A percentile compares a stretch with the other conserved stretches of the same genome.
Evolutionary conservation across 2,888 invertebrate species (phyloP).

Genomic region (Candidula unifasciata): DNA sequence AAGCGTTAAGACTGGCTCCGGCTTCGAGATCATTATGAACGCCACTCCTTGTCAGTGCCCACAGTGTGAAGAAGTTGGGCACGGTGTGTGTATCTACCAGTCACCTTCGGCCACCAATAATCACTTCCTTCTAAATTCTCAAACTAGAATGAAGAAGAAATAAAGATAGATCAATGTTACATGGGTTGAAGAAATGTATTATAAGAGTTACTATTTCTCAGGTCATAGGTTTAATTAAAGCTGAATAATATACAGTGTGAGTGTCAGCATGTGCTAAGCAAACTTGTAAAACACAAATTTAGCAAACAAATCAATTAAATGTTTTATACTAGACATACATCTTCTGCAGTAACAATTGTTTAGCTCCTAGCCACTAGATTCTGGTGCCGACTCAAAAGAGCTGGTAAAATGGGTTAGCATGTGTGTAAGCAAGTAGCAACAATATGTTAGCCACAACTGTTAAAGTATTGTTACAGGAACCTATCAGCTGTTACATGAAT

Average conservation of each 20-base stretch:
- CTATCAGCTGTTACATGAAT: too few species aligned
- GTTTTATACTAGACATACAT: too few species aligned
- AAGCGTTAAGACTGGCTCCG: conserved; percentile 47
- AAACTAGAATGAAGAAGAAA: conserved; percentile 41
- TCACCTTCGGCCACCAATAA: conserved; percentile 45
- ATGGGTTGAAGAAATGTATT: neutral
- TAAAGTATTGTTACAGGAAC: too few species aligned
- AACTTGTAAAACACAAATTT: too few species aligned
- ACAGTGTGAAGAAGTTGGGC: conserved; percentile 46
- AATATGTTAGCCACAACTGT: too few species aligned
- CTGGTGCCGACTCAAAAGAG: too few species aligned
- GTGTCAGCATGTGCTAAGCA: too few species aligned
- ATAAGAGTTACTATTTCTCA: neutral
- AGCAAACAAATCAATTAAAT: too few species aligned
- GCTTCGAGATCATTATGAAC: conserved; percentile 53
- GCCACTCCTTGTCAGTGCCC: conserved; percentile 54
- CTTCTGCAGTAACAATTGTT: too few species aligned
- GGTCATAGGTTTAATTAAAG: neutral
- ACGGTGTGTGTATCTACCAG: conserved; percentile 35
- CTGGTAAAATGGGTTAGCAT: too few species aligned
- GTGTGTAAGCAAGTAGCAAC: too few species aligned
- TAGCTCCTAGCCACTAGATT: too few species aligned
- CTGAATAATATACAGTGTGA: neutral
- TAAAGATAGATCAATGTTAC: conserved; percentile 1
- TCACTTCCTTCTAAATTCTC: conserved; percentile 40